phyloP scores from a whole-genome alignment of 2,113 vertebrate species.

The Baryphthengus martii region DNA sequence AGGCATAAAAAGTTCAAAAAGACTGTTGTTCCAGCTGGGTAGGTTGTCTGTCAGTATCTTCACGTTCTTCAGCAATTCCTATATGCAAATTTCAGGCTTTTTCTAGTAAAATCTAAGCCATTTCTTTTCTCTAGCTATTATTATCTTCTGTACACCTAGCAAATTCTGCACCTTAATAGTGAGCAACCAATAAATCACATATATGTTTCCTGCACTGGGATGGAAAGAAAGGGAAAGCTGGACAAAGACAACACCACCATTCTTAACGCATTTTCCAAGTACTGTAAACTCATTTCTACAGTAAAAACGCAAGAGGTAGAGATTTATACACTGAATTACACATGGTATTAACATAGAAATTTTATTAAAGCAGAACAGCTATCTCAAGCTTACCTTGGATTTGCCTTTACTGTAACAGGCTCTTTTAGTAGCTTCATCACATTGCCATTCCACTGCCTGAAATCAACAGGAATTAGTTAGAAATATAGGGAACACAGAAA shows the following conservation, averaged over 20 bases:
- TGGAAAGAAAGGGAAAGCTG: not conserved
- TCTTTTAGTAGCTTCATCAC: constrained; percentile 91
- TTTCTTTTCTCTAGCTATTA: not conserved
- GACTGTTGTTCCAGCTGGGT: not conserved
- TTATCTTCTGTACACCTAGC: not conserved
- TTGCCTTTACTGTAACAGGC: constrained; percentile 97
- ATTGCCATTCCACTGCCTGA: constrained; percentile 91
- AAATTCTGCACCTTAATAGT: not conserved
- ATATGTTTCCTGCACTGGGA: not conserved
- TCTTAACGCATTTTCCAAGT: not conserved
- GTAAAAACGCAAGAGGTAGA: not conserved
- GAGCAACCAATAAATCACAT: not conserved
- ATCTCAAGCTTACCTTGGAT: constrained; percentile 83
- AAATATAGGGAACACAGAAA: not conserved
- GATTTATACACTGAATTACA: not conserved
- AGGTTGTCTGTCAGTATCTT: not conserved
- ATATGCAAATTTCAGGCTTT: not conserved
- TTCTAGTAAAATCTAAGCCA: not conserved
- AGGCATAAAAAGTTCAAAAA: not conserved
- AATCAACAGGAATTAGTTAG: constrained; percentile 12
- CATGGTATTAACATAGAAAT: not conserved
- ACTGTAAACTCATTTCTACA: not conserved
- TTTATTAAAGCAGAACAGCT: not conserved
- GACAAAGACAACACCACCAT: not conserved
- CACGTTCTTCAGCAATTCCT: not conserved